A percentile compares a stretch with the other conserved stretches of the same genome.
Conservation (phyloP, 2,888 invertebrate genomes). For the Brenthis daphne region DNA sequence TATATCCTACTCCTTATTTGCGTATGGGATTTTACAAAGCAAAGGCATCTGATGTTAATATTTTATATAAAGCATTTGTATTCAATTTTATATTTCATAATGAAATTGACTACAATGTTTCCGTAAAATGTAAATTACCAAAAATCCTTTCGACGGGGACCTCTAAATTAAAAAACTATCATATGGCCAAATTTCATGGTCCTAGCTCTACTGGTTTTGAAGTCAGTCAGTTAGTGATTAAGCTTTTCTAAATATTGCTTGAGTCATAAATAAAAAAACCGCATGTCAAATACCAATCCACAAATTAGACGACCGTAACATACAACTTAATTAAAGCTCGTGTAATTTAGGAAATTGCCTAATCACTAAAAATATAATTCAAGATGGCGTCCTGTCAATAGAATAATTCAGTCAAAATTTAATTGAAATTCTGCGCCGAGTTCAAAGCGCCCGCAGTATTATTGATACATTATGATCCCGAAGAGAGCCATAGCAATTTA, state of each 20-base stretch:
- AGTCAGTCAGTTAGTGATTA: no score
- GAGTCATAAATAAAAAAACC: no score
- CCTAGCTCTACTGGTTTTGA: no score
- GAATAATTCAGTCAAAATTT: slow-evolving; percentile 80
- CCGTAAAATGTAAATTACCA: no score
- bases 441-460: slow-evolving; percentile 65
- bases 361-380: slow-evolving; percentile 57
- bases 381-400: slow-evolving; percentile 69
- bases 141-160: no score
- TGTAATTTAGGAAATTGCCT: slow-evolving; percentile 33
- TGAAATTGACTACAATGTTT: background rate
- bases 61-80: background rate
- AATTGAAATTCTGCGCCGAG: slow-evolving; percentile 75
- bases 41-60: no score
- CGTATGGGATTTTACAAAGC: no score
- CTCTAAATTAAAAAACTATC: no score
- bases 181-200: no score
- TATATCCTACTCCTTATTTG: no score
- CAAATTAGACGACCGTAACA: slow-evolving; percentile 8
- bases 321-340: slow-evolving; percentile 44
- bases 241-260: no score
- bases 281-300: background rate
- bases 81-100: background rate
- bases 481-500: slow-evolving; percentile 78
- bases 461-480: slow-evolving; percentile 79